phyloP scores from a whole-genome alignment of 2,113 vertebrate species.

The Seriola quinqueradiata region DNA sequence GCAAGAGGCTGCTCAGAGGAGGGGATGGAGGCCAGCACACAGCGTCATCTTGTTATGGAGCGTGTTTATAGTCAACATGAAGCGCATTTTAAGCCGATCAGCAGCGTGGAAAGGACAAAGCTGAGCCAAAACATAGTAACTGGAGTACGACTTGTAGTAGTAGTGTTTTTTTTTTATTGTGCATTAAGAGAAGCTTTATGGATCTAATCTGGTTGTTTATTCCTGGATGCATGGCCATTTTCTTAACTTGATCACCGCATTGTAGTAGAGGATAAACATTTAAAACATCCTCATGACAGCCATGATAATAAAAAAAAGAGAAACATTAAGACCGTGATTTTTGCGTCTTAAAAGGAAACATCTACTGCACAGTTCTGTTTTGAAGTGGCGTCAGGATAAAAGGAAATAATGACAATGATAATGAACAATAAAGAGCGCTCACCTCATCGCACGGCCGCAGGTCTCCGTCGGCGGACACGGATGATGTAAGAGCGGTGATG shows the following conservation, averaged over 20 bases:
- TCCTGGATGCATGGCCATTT: not conserved
- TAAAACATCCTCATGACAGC: not conserved
- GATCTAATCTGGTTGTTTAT: not conserved
- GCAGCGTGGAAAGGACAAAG: not conserved
- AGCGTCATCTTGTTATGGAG: conserved; percentile 22
- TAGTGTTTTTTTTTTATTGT: not conserved
- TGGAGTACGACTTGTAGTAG: not conserved
- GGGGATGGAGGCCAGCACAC: conserved; percentile 44
- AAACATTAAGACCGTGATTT: not conserved
- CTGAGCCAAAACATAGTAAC: not conserved
- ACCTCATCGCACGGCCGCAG: conserved; percentile 76
- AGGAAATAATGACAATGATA: not conserved
- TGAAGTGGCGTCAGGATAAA: not conserved
- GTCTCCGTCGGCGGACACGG: conserved; percentile 42
- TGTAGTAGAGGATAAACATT: not conserved
- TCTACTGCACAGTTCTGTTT: not conserved
- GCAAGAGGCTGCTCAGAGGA: conserved; percentile 17
- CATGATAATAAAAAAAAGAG: not conserved
- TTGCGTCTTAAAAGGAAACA: not conserved
- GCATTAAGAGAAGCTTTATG: not conserved
- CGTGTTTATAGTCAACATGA: conserved; percentile 43
- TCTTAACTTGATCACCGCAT: conserved; percentile 5
- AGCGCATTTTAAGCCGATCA: conserved; percentile 53
- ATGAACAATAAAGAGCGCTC: conserved; percentile 26
- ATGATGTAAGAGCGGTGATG: conserved; percentile 48